These are phyloP conservation scores for Psittacula derbiana DNA, from an alignment of 2,797 vertebrate species.

Conservation along the genomic window DNA sequence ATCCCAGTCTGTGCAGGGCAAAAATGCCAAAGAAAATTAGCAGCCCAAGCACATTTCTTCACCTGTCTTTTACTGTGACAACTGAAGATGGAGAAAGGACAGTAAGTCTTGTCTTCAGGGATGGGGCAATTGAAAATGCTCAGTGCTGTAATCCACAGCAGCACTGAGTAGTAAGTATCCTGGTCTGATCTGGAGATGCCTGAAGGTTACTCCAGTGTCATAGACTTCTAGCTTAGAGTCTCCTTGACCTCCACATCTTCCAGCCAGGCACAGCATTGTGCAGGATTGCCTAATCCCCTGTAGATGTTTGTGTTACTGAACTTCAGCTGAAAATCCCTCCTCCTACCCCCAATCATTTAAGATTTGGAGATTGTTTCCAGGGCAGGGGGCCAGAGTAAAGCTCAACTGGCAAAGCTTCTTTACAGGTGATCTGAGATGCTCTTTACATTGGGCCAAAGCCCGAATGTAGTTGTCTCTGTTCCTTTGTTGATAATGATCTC, in stretches of 20 bases:
- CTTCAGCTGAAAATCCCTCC: not conserved
- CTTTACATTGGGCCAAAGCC: not conserved
- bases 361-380: not conserved
- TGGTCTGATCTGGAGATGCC: not conserved
- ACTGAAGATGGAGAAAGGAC: not conserved
- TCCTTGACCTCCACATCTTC: not conserved
- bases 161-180: not conserved
- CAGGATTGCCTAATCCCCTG: not conserved
- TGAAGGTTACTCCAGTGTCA: not conserved
- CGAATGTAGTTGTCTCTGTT: not conserved
- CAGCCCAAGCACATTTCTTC: slow-evolving; percentile 13
- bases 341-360: not conserved
- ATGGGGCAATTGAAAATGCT: not conserved
- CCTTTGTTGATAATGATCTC: slow-evolving; percentile 14
- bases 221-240: not conserved
- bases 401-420: not conserved
- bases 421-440: not conserved
- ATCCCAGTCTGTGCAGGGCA: not conserved
- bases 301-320: not conserved
- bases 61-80: slow-evolving; percentile 9
- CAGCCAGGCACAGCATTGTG: not conserved
- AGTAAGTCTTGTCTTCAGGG: not conserved
- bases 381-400: not conserved
- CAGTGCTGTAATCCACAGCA: not conserved
- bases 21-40: slow-evolving; percentile 17